These are phyloP conservation scores for Hydractinia echinata DNA, from an alignment of 30 jellyfish, hydroid and myxozoan species.

Conservation along the genomic window DNA sequence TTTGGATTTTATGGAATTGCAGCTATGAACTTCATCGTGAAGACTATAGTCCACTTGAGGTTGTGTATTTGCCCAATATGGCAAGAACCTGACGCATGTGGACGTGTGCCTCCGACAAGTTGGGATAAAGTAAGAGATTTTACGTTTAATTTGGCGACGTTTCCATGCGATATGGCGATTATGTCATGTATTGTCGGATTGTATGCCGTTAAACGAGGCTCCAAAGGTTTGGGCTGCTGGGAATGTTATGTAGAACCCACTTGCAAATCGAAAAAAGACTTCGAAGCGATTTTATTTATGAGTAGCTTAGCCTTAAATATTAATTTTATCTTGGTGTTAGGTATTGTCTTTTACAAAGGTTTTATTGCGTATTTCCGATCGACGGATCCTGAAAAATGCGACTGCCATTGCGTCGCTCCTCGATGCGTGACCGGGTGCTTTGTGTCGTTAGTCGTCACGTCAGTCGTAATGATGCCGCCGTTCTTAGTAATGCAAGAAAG, in stretches of 20 bases:
- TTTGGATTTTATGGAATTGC: conserved; percentile 46
- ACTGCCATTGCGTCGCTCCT: conserved; percentile 49
- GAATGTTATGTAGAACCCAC: conserved; percentile 42
- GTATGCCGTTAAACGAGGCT: conserved; percentile 45
- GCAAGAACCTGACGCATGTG: conserved; percentile 25
- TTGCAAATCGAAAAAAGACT: conserved; percentile 14
- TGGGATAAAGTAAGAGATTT: conserved; percentile 36
- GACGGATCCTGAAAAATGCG: conserved; percentile 51
- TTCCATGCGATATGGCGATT: conserved; percentile 45
- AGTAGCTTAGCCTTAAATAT: conserved; percentile 37
- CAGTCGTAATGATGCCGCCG: conserved; percentile 49
- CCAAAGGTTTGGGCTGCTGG: conserved; percentile 52
- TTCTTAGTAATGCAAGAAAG: conserved; percentile 20
- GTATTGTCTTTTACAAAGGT: conserved; percentile 49
- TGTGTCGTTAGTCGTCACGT: conserved; percentile 36
- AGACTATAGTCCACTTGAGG: conserved; percentile 33
- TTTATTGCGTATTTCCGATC: conserved; percentile 38
- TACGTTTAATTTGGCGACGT: conserved; percentile 37
- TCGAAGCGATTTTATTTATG: conserved; percentile 28
- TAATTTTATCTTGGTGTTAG: conserved; percentile 29
- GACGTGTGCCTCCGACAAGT: conserved; percentile 26
- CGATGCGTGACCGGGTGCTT: conserved; percentile 47
- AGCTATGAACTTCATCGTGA: conserved; percentile 16
- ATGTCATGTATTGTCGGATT: conserved; percentile 46
- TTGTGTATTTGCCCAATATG: conserved; percentile 26